Evolutionary conservation across 2,113 vertebrate species (phyloP).

Genomic region (Solea senegalensis): DNA sequence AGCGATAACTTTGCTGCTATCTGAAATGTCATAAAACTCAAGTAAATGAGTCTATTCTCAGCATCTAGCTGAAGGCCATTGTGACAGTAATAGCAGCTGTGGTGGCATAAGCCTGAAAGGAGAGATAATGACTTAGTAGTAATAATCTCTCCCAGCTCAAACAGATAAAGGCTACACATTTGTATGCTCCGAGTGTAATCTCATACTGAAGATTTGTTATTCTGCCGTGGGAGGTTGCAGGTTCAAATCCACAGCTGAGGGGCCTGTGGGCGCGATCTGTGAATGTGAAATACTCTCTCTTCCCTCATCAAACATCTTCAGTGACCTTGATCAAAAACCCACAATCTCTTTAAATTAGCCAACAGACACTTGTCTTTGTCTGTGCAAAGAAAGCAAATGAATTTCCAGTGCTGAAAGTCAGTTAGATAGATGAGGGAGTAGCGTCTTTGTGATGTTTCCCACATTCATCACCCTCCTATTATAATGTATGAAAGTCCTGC

Average conservation of each 20-base stretch:
- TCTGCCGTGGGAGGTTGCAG: constrained; percentile 30
- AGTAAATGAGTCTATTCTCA: constrained; percentile 72
- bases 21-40: constrained; percentile 75
- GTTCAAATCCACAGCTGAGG: constrained; percentile 46
- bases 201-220: constrained; percentile 16
- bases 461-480: too few relatives aligned
- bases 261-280: neutral
- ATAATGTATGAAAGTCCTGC: too few relatives aligned
- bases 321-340: constrained; percentile 22
- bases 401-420: neutral
- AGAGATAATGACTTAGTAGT: constrained; percentile 62
- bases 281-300: constrained; percentile 10
- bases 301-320: neutral
- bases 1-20: constrained; percentile 66
- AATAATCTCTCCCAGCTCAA: constrained; percentile 61
- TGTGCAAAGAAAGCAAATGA: constrained; percentile 4
- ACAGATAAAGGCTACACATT: constrained; percentile 58
- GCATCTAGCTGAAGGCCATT: constrained; percentile 52
- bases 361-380: neutral
- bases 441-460: too few relatives aligned
- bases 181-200: constrained; percentile 38
- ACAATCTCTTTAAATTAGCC: constrained; percentile 1
- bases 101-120: constrained; percentile 52
- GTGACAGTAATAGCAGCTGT: constrained; percentile 55
- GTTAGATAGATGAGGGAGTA: too few relatives aligned